These are phyloP conservation scores for Dilophus febrilis DNA, from an alignment of 2,888 invertebrate species.

Conservation along the genomic window DNA sequence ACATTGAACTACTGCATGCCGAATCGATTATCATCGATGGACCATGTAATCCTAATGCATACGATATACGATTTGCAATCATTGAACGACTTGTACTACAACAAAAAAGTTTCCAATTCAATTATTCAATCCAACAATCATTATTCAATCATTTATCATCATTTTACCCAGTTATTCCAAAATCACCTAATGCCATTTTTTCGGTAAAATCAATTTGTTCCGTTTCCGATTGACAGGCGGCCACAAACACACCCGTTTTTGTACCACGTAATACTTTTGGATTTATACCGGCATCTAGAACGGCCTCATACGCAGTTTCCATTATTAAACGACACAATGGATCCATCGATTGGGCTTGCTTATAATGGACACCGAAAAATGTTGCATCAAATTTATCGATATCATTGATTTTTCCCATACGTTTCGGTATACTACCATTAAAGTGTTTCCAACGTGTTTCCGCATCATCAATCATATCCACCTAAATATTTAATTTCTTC, in stretches of 20 bases:
- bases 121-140: no score
- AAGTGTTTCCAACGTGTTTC: constrained; percentile 55
- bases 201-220: constrained; percentile 43
- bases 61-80: constrained; percentile 57
- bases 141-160: constrained; percentile 27
- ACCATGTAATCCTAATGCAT: constrained; percentile 64
- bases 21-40: constrained; percentile 73
- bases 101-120: no score
- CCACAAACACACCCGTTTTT: constrained; percentile 48
- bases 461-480: constrained; percentile 71
- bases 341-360: constrained; percentile 60
- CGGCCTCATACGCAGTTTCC: constrained; percentile 39
- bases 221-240: constrained; percentile 44
- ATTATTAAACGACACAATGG: constrained; percentile 50
- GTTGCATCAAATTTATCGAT: constrained; percentile 59
- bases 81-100: no score
- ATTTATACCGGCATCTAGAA: constrained; percentile 47
- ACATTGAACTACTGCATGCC: constrained; percentile 71
- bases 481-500: no score
- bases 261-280: constrained; percentile 40
- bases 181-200: constrained; percentile 27
- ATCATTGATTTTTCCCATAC: constrained; percentile 52
- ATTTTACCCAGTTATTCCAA: constrained; percentile 6
- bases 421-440: constrained; percentile 54
- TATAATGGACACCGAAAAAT: constrained; percentile 58